A percentile compares a stretch with the other conserved stretches of the same genome.
Evolutionary conservation across 1,140 invertebrate genomes (phyloP).

Genomic region (Plectrocnemia conspersa): DNA sequence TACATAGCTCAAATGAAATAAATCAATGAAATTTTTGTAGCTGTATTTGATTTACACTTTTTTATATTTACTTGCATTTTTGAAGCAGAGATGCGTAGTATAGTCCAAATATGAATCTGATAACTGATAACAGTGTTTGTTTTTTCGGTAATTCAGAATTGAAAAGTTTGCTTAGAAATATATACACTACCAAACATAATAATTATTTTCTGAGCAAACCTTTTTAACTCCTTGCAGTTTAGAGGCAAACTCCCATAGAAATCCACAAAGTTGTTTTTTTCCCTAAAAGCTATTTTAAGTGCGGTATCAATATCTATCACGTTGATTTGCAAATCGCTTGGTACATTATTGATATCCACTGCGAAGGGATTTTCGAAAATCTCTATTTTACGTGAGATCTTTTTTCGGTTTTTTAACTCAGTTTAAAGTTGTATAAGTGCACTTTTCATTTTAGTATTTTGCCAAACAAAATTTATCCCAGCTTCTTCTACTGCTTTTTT

Average conservation of each 20-base stretch:
- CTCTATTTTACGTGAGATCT: conserved; percentile 19
- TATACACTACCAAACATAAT: conserved; percentile 21
- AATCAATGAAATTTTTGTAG: too few relatives aligned
- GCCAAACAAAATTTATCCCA: conserved; percentile 25
- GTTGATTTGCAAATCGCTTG: conserved; percentile 29
- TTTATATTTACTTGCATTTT: too few relatives aligned
- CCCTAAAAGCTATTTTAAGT: conserved; percentile 24
- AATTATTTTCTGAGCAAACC: conserved; percentile 23
- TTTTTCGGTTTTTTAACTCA: conserved; percentile 21
- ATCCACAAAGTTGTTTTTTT: conserved; percentile 24
- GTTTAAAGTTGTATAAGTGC: conserved; percentile 26
- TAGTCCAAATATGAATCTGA: conserved; percentile 21
- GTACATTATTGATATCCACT: conserved; percentile 27
- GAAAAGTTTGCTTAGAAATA: conserved; percentile 19
- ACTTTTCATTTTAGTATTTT: conserved; percentile 28
- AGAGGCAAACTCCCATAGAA: conserved; percentile 24
- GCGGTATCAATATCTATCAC: conserved; percentile 24
- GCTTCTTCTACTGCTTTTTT: conserved; percentile 22
- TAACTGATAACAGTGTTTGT: conserved; percentile 24
- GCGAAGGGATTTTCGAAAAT: conserved; percentile 23
- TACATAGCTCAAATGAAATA: too few relatives aligned
- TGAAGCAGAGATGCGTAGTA: conserved; percentile 22
- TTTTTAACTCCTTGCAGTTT: conserved; percentile 23
- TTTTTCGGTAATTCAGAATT: conserved; percentile 24
- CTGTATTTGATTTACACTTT: too few relatives aligned